These are phyloP conservation scores for Notocelia uddmanniana DNA, from an alignment of 2,888 invertebrate genomes.

Conservation along the genomic window DNA sequence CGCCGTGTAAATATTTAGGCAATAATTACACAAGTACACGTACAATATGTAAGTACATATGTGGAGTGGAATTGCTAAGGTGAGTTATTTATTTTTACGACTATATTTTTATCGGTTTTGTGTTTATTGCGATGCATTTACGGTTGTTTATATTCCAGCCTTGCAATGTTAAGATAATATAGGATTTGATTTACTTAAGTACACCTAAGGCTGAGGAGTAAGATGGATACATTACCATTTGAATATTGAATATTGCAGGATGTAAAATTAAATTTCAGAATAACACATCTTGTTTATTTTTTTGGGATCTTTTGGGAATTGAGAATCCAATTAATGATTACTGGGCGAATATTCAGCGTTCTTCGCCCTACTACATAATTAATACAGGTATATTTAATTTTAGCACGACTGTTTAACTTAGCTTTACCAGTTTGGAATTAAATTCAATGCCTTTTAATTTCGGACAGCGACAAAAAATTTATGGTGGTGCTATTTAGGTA, in stretches of 20 bases:
- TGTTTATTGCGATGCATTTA: constrained; percentile 10
- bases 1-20: constrained; percentile 71
- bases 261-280: not conserved
- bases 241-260: not conserved
- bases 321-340: too few species aligned
- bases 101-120: constrained; percentile 21
- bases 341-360: too few species aligned
- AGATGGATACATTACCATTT: not conserved
- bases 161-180: not conserved
- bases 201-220: not conserved
- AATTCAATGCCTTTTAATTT: too few species aligned
- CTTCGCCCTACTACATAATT: too few species aligned
- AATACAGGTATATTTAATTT: too few species aligned
- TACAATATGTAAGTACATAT: constrained; percentile 49
- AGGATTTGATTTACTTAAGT: not conserved
- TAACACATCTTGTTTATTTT: too few species aligned
- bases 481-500: too few species aligned
- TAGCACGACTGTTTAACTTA: too few species aligned
- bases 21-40: constrained; percentile 69
- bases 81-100: constrained; percentile 41
- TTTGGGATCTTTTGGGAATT: too few species aligned
- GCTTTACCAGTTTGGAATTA: too few species aligned
- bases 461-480: too few species aligned
- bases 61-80: constrained; percentile 31
- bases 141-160: constrained; percentile 18